Conservation (phyloP, 1,140 invertebrate species). For the Anthonomus grandis region DNA sequence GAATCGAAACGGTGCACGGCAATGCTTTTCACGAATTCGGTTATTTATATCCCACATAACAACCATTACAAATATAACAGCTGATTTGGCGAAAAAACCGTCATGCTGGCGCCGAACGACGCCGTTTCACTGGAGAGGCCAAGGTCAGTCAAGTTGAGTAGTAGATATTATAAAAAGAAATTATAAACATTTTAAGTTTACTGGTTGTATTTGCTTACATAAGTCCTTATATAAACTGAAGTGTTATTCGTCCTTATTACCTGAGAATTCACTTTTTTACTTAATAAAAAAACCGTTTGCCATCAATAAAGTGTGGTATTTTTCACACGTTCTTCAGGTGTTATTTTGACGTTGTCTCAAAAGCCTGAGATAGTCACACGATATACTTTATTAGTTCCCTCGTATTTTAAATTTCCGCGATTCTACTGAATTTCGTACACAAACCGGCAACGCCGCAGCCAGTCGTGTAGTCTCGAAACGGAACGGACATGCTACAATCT, state of each 20-base stretch:
- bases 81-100: constrained; percentile 25
- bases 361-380: not conserved
- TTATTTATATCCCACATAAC: constrained; percentile 23
- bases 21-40: constrained; percentile 15
- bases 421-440: not conserved
- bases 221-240: no score
- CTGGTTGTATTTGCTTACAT: not conserved
- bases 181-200: not conserved
- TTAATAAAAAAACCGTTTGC: no score
- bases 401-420: not conserved
- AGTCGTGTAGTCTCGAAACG: not conserved
- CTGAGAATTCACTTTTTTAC: no score
- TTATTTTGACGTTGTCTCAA: not conserved
- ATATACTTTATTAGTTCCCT: not conserved
- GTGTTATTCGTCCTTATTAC: no score
- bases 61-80: constrained; percentile 29
- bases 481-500: not conserved
- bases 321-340: no score
- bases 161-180: not conserved
- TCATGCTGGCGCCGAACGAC: constrained; percentile 26
- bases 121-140: constrained; percentile 19
- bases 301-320: no score
- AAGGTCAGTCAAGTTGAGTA: constrained; percentile 19
- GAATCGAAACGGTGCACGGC: constrained; percentile 4
- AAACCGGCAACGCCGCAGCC: not conserved